Conservation (phyloP, 2,797 vertebrate genomes). For the Tragopan temminckii region DNA sequence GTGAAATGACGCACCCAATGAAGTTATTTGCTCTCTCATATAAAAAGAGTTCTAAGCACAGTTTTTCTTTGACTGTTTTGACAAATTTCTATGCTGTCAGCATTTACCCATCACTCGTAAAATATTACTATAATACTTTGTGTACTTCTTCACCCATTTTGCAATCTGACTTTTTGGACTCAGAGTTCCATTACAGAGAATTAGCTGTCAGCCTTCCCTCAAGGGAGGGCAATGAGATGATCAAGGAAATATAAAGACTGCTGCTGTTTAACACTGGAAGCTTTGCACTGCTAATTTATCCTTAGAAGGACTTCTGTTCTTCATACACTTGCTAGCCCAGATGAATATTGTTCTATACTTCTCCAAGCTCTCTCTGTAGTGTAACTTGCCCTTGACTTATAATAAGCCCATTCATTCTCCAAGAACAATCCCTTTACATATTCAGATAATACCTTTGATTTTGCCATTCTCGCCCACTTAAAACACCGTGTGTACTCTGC, state of each 20-base stretch:
- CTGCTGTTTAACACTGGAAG: neutral
- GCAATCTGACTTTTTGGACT: neutral
- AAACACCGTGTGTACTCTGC: neutral
- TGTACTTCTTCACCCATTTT: neutral
- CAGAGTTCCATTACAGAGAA: rapidly evolving
- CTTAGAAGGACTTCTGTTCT: constrained; percentile 2
- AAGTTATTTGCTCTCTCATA: neutral
- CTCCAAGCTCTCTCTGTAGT: neutral
- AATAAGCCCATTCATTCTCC: neutral
- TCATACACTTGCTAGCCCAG: neutral
- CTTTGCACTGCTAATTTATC: neutral
- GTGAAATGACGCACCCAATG: neutral
- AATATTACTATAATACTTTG: neutral
- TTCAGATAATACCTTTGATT: neutral
- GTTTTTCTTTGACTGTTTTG: neutral
- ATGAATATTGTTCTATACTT: neutral
- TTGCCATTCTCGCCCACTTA: neutral
- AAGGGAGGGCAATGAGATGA: neutral
- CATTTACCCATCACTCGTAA: neutral
- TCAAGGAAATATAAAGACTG: neutral
- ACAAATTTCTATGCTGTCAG: neutral
- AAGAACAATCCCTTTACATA: neutral
- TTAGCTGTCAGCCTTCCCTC: neutral
- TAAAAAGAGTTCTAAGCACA: neutral
- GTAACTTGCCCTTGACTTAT: neutral